These are phyloP conservation scores for Hyles euphorbiae DNA, from an alignment of 1,140 invertebrate genomes.

Conservation along the genomic window DNA sequence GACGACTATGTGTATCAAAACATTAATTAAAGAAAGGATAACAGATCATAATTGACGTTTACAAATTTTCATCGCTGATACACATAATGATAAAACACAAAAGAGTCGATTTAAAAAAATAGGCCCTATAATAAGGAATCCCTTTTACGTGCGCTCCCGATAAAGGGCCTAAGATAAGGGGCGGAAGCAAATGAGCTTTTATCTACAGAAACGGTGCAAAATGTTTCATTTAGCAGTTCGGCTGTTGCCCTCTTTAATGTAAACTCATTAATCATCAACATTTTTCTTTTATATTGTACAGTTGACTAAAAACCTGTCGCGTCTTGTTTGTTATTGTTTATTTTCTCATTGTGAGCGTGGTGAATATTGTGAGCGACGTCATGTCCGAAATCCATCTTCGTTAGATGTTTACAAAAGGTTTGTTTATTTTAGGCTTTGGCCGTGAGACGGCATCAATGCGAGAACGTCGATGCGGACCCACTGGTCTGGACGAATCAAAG, in stretches of 20 bases:
- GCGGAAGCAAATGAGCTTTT: conserved; percentile 48
- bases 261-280: conserved; percentile 50
- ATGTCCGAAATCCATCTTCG: conserved; percentile 17
- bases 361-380: conserved; percentile 19
- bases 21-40: conserved; percentile 3
- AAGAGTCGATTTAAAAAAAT: conserved; percentile 20
- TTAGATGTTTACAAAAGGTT: conserved; percentile 16
- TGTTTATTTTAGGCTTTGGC: conserved; percentile 82
- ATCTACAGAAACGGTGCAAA: conserved; percentile 43
- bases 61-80: not conserved
- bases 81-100: conserved; percentile 6
- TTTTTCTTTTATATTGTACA: conserved; percentile 31
- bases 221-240: conserved; percentile 35
- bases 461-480: conserved; percentile 91
- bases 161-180: conserved; percentile 38
- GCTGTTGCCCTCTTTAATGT: conserved; percentile 33
- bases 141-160: conserved; percentile 30
- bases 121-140: conserved; percentile 19
- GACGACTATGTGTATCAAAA: not conserved
- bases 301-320: conserved; percentile 40
- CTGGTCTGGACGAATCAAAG: conserved; percentile 96
- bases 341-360: conserved; percentile 7
- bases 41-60: not conserved
- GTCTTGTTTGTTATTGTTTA: conserved; percentile 29
- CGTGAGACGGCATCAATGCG: conserved; percentile 90